Base-by-base conservation (phyloP, 2,113 vertebrate genomes). In the Phalacrocorax pelagicus region DNA sequence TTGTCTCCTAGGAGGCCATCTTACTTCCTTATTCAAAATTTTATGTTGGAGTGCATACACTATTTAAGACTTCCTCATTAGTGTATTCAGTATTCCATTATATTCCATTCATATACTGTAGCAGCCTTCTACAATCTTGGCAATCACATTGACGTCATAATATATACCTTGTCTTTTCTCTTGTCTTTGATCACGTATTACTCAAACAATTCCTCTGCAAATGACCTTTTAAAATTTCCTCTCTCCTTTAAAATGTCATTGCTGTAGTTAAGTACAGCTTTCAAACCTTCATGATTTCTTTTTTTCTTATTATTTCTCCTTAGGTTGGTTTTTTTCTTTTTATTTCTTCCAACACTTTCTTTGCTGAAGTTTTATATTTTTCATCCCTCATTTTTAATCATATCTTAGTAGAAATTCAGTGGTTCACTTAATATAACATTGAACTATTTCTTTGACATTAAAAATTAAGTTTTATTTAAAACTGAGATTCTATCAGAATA, bases 1-100 rank as follows among this genome's bases (percentile, higher is more conserved):
- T 95, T 72, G 86, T 94, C 78, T 95, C 85, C 75, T 89, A 51
- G 32, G 73, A 96, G 66, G 73, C 73, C n/a, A 42, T 46, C 42
- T 55, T 42, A 15, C 54, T 69, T 92, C 75, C 49, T 81, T 47
- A 29, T 51, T 13, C 38, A 10, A 30, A 54, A 12, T 46, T 44
- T 66, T 80, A 12, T 26, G 40, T 38, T 58, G 69, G 40, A 46
- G 9, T 8, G 16, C n/a, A 11, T 34, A 19, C 57, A 8, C 15
- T 57, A n/a, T 67, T 58, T 69, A 49, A 79, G 49, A 6, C 61
- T 90, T 78, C n/a, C 21, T 77, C 49, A 5, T 62, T 81, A 71
- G 20, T 42, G 42, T 42, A 42, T 42, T 42, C 15, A 15, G 15
- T 42, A 42, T 42, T 42, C 15, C 42, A 42, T 42, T 42, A 42